A percentile compares a stretch with the other conserved stretches of the same genome.
phyloP scores from a whole-genome alignment of 1,140 invertebrate genomes.

The Anoplolepis gracilipes region DNA sequence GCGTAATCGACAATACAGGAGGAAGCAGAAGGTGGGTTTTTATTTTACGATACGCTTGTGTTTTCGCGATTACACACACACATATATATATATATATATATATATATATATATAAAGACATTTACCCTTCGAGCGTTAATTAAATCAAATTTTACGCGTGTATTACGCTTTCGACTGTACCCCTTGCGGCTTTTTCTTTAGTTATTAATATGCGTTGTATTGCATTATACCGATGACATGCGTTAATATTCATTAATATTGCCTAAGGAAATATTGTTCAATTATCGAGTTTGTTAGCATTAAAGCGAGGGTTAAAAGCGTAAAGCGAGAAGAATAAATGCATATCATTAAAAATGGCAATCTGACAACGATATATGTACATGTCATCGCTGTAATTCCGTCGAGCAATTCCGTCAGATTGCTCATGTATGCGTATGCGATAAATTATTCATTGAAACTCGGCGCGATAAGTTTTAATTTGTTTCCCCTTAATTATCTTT shows the following conservation, averaged over 20 bases:
- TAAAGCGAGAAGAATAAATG: not conserved
- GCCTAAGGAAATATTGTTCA: not conserved
- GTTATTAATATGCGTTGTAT: not conserved
- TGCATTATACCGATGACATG: not conserved
- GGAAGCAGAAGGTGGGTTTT: not conserved
- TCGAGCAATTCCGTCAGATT: not conserved
- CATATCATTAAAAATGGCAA: not conserved
- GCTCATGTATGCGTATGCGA: conserved; percentile 17
- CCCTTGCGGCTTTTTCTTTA: conserved; percentile 1
- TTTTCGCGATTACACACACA: conserved; percentile 2
- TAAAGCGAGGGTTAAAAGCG: not conserved
- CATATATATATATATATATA: too few species aligned
- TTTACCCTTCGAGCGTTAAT: conserved; percentile 15
- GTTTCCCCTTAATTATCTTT: conserved; percentile 53
- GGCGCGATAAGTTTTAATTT: conserved; percentile 54
- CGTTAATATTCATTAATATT: conserved; percentile 26
- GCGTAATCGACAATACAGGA: conserved; percentile 8
- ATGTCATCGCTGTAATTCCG: not conserved
- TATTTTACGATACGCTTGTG: not conserved
- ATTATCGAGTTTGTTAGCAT: not conserved
- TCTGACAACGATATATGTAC: not conserved
- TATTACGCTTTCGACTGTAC: not conserved
- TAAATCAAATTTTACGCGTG: conserved; percentile 11
- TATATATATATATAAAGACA: not conserved
- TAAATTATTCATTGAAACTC: conserved; percentile 57